Base-by-base conservation (phyloP, 2,797 vertebrate genomes). In the Enteromius mattozi region DNA sequence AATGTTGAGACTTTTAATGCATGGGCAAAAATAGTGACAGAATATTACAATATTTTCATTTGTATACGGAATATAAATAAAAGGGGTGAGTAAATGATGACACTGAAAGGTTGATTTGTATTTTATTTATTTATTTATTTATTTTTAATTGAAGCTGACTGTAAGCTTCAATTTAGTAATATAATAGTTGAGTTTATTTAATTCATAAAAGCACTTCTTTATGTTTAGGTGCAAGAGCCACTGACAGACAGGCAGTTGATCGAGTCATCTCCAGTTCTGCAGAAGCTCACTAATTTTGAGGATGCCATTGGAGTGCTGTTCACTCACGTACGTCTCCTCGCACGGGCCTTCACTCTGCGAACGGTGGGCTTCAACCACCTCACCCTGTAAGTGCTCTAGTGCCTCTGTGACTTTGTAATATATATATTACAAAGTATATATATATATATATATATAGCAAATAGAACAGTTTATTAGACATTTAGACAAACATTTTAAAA, bases 361-460 rank as follows among this genome's bases (percentile, higher is more conserved):
- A 99, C 98, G 1, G 98, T 99, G 40, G 98, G 98, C 92, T 99
- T 98, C 94, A 99, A 99, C 95, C 98, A 99, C 89, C 96, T 99
- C 91, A 99, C 98, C 40, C 94, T 99, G 98, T 99, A 92, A 97
- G 98, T 61, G 1, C 19, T 19, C 35, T 21, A 40, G 8, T 37
- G 27, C 12, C 0, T 77, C 33, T 27, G 16, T 40, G 37, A 45
- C 16, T 47, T 75, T 35, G 30, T 54, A 30, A 56, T 10, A 27
- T 27, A 27, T 27, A 27, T 27, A 27, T 27, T n/a, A n/a, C n/a
- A n/a, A n/a, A n/a, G n/a, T n/a, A n/a, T n/a, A 56, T 10, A 27
- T 27, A 27, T 27, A 27, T 27, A 27, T 27, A 27, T 27, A 27
- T 27, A 27, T 27, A 30, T 16, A 0, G 9, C 9, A 4, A 16